Evolutionary conservation across 2,113 vertebrate species (phyloP), one percentile per base, ranked within the genome.

Genomic region (Nannospalax galili): DNA sequence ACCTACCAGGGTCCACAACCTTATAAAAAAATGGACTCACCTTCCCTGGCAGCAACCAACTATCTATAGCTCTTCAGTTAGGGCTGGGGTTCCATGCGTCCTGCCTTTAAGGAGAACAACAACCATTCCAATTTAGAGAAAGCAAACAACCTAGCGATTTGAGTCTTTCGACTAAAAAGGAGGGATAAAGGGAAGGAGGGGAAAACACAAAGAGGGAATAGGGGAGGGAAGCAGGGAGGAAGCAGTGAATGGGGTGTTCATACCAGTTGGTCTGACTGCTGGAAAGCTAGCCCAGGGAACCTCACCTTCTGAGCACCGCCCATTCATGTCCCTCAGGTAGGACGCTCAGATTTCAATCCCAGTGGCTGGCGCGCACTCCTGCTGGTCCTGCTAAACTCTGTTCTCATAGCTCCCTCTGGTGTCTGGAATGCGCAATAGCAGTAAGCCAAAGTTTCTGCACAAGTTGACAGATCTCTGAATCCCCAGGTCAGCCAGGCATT

Each of bases 401-500:
- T 89, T 89, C 96, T 91, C 30, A 0, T 26, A 35, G 79, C 75
- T 62, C 96, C 97, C 95, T 95, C 97, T 96, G 91, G 79, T 97
- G 97, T 37, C 45, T 79, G 26, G 1, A 1, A 12, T 0, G 1
- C 9, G 70, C 45, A 73, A 91, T 26, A 65, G 65, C 97, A 84
- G 86, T 35, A 35, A 60, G 3, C 20, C 45, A 2, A 40, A n/a
- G 5, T 6, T 22, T 28, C 3, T 35, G 37, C 0, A 20, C 60
- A 37, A 15, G 40, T 14, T 26, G 52, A 16, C 40, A 22, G 28
- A 30, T 17, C 30, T 78, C 75, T 72, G 45, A 52, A 52, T 35
- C 16, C 26, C 0, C 1, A 1, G 60, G 4, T 16, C 3, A 17
- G 1, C 12, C 6, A 80, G 9, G 15, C 60, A 15, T 37, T 82